Percentiles rank a stretch among this genome's conserved stretches.
phyloP scores from a whole-genome alignment of 2,113 vertebrate species.

The Oreochromis tanganicae region DNA sequence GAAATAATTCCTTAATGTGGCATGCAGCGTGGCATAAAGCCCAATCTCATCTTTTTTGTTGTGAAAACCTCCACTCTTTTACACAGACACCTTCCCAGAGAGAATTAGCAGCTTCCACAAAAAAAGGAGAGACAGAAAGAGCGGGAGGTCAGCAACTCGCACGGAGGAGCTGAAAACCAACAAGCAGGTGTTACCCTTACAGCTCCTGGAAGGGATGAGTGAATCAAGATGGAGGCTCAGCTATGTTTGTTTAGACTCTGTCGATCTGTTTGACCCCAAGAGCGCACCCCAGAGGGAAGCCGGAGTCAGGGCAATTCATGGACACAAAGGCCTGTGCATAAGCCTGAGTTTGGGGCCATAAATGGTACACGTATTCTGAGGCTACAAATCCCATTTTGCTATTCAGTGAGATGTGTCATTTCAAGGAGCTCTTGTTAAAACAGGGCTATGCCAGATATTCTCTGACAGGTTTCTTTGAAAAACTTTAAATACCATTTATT shows the following conservation, averaged over 20 bases:
- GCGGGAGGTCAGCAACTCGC: conserved; percentile 26
- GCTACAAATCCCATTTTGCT: conserved; percentile 49
- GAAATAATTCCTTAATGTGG: conserved; percentile 60
- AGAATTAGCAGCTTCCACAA: conserved; percentile 48
- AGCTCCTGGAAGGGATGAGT: conserved; percentile 29
- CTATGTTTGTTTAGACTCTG: conserved; percentile 51
- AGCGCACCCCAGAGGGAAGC: conserved; percentile 1
- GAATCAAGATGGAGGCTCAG: background rate
- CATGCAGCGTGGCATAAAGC: conserved; percentile 45
- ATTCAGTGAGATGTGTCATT: conserved; percentile 48
- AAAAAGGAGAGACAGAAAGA: conserved; percentile 5
- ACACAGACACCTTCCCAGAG: conserved; percentile 54
- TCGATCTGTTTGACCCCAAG: conserved; percentile 37
- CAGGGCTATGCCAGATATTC: conserved; percentile 1
- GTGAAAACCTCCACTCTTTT: conserved; percentile 28
- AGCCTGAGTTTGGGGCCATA: conserved; percentile 31
- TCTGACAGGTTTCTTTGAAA: conserved; percentile 25
- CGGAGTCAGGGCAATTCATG: conserved; percentile 3
- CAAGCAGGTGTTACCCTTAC: conserved; percentile 39
- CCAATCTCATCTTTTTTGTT: conserved; percentile 31
- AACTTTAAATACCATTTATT: background rate
- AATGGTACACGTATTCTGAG: conserved; percentile 35
- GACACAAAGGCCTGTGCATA: conserved; percentile 22
- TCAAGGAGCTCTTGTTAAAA: conserved; percentile 32
- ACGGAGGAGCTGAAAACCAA: conserved; percentile 3